Evolutionary conservation across 2,888 invertebrate species (phyloP).

Genomic region (Camponotus fellah): DNA sequence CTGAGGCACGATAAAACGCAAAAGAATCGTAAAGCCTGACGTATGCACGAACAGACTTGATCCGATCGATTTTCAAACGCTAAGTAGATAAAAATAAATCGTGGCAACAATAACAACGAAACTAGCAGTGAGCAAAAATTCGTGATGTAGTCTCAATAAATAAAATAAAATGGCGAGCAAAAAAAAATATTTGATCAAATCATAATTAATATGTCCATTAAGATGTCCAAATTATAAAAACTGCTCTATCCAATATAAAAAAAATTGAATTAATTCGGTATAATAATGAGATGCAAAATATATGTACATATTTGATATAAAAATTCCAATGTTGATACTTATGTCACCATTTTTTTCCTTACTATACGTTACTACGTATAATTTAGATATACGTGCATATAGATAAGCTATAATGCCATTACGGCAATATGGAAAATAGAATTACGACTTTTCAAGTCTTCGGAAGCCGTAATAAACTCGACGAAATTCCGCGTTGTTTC

Average conservation of each 20-base stretch:
- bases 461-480: constrained; percentile 77
- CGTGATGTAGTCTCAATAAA: background rate
- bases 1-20: background rate
- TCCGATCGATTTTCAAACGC: background rate
- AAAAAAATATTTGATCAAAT: background rate
- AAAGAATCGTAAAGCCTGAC: background rate
- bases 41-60: background rate
- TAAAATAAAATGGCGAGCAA: background rate
- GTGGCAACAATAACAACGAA: background rate
- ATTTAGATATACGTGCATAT: constrained; percentile 41
- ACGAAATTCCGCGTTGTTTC: constrained; percentile 60
- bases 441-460: constrained; percentile 80
- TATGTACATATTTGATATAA: background rate
- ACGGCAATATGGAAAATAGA: constrained; percentile 83
- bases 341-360: background rate
- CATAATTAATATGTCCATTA: background rate
- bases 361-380: background rate
- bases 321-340: background rate
- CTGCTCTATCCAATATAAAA: background rate
- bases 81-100: background rate
- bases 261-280: background rate
- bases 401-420: constrained; percentile 78
- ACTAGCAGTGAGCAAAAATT: background rate
- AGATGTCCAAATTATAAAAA: background rate
- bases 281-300: background rate